Evolutionary conservation across 2,113 vertebrate species (phyloP).

Genomic region (Hippocampus zosterae): DNA sequence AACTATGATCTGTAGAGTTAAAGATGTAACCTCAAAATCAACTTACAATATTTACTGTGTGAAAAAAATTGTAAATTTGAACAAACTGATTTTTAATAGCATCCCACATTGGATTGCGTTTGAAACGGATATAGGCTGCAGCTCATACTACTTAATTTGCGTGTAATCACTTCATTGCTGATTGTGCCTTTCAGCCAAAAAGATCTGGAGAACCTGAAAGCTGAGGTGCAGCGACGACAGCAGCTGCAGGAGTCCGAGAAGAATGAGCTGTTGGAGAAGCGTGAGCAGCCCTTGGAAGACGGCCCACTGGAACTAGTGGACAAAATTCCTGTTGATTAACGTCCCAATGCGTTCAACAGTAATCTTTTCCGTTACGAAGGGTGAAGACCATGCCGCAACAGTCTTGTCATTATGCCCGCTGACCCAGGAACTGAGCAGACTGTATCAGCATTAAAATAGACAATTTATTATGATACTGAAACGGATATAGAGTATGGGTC

Average conservation of each 20-base stretch:
- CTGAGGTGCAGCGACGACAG: constrained; percentile 91
- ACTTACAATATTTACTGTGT: no score
- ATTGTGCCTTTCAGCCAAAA: constrained; percentile 79
- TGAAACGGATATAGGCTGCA: neutral
- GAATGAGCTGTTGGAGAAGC: constrained; percentile 72
- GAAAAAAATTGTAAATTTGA: neutral
- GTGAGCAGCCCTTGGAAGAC: constrained; percentile 69
- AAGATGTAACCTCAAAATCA: no score
- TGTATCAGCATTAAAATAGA: constrained; percentile 62
- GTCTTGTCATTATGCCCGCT: constrained; percentile 61
- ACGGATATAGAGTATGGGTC: constrained; percentile 30
- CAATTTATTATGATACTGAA: neutral
- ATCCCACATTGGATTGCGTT: neutral
- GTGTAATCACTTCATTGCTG: no score
- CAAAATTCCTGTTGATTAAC: constrained; percentile 71
- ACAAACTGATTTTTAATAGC: no score
- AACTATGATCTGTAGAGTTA: no score
- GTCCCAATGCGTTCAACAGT: constrained; percentile 22
- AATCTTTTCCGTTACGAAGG: constrained; percentile 34
- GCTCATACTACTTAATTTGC: no score
- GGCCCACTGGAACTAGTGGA: constrained; percentile 60
- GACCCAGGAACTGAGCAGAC: constrained; percentile 56
- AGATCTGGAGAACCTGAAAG: constrained; percentile 96
- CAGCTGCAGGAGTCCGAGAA: constrained; percentile 85
- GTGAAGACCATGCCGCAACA: constrained; percentile 43